phyloP scores from a whole-genome alignment of 2,888 invertebrate genomes.

The Orchesella flavescens region DNA sequence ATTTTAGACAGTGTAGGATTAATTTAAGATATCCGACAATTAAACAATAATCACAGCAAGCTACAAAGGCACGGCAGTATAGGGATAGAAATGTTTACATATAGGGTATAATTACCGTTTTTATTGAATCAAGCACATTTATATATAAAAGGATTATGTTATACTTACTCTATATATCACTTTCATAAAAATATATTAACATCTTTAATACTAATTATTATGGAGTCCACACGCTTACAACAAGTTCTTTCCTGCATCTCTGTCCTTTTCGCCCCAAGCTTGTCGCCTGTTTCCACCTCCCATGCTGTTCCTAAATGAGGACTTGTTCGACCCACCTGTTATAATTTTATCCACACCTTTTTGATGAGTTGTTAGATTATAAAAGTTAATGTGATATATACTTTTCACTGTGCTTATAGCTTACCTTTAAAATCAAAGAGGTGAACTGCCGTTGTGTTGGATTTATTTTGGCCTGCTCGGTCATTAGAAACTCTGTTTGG shows the following conservation, averaged over 20 bases:
- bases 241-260: conserved; percentile 53
- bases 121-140: too few relatives aligned
- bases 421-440: conserved; percentile 52
- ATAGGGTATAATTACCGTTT: too few relatives aligned
- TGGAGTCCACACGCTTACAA: neutral
- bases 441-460: conserved; percentile 45
- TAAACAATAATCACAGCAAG: too few relatives aligned
- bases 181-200: too few relatives aligned
- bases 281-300: conserved; percentile 45
- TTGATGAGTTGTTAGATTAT: neutral
- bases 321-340: conserved; percentile 25
- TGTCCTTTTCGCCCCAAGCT: conserved; percentile 55
- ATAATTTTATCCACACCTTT: neutral
- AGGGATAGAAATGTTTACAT: too few relatives aligned
- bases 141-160: too few relatives aligned
- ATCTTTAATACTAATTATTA: too few relatives aligned
- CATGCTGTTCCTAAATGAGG: conserved; percentile 11
- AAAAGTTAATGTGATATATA: neutral
- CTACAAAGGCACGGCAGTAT: too few relatives aligned
- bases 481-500: conserved; percentile 26
- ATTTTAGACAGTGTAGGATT: too few relatives aligned
- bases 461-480: neutral
- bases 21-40: too few relatives aligned
- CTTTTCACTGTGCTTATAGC: neutral
- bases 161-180: too few relatives aligned